Evolutionary conservation across 2,888 invertebrate genomes (phyloP).

Genomic region (Drosophila robusta): DNA sequence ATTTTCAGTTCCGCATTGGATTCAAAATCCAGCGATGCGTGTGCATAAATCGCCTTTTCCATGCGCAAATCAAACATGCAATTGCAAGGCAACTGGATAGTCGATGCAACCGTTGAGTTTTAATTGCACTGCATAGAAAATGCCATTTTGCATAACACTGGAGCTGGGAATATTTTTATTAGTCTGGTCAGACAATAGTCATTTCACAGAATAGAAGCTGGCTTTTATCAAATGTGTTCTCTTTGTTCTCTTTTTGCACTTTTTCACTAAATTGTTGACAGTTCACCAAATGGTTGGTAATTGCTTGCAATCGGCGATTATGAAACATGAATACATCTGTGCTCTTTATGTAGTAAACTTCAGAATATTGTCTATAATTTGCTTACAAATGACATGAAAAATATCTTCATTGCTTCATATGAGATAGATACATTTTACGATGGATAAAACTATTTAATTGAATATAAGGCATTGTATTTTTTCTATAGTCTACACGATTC

Average conservation of each 20-base stretch:
- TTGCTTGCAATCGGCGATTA: constrained; percentile 84
- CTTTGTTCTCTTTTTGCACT: neutral
- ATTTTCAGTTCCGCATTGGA: constrained; percentile 37
- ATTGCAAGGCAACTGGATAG: constrained; percentile 8
- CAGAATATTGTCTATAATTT: neutral
- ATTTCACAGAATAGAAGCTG: constrained; percentile 1
- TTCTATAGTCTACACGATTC: constrained; percentile 17
- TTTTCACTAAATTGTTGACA: constrained; percentile 72
- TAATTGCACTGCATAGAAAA: constrained; percentile 51
- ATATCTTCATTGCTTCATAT: too few species aligned
- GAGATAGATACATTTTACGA: too few species aligned
- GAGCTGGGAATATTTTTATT: constrained; percentile 23
- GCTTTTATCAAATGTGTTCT: neutral
- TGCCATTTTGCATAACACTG: constrained; percentile 31
- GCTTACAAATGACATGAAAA: too few species aligned
- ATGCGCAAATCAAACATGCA: constrained; percentile 55
- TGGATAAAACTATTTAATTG: constrained; percentile 28
- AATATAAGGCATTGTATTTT: constrained; percentile 24
- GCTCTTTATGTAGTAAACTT: neutral
- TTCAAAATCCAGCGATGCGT: constrained; percentile 43
- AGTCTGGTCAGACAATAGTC: constrained; percentile 13
- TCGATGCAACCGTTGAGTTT: constrained; percentile 31
- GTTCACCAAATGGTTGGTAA: constrained; percentile 90
- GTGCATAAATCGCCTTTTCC: constrained; percentile 48
- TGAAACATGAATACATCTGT: neutral